Base-by-base conservation (phyloP, 1,140 invertebrate genomes). In the Drosophila arizonae region DNA sequence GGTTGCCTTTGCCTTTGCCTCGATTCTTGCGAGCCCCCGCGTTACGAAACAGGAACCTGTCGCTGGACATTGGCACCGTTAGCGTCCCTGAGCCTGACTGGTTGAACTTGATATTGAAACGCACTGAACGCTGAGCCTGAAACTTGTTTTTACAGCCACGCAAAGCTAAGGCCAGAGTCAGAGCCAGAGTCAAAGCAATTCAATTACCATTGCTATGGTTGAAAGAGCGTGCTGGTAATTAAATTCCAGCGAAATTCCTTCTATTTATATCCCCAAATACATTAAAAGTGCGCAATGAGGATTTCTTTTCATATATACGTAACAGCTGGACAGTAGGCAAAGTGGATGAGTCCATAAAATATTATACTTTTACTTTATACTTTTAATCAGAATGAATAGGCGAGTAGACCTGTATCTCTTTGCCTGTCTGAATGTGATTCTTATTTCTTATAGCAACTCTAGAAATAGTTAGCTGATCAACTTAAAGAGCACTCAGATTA, bases 41-140 rank as follows among this genome's bases (percentile, higher is more conserved):
- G 66, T 45, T 39, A 60, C 64, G 17, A 51, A 15, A 6, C 46
- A 52, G 58, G 64, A 81, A 86, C 82, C 81, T 86, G 81, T 85
- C 77, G 82, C 64, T 50, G 13, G 26, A 65, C 36, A 57, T 54
- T 43, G 55, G 51, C 33, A 85, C 77, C 77, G 80, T 82, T 79
- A 76, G 56, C 68, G 78, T 81, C 67, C 75, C 70, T 63, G 63
- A 51, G 41, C 50, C 67, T 73, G 81, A 86, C 82, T 86, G 82
- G 82, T 86, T 88, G 84, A 86, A 86, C 82, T 86, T 86, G 82
- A 86, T 86, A 86, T 86, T 88, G 82, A 79, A 74, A 61, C 74
- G 54, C 63, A 86, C 81, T 85, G 74, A 63, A 62, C 74, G 70
- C 51, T 15, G 55, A 70, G 11, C 24, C 54, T 54, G 54, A 71